Conservation (phyloP, 2,113 vertebrate genomes). For the Cyprinus carpio region DNA sequence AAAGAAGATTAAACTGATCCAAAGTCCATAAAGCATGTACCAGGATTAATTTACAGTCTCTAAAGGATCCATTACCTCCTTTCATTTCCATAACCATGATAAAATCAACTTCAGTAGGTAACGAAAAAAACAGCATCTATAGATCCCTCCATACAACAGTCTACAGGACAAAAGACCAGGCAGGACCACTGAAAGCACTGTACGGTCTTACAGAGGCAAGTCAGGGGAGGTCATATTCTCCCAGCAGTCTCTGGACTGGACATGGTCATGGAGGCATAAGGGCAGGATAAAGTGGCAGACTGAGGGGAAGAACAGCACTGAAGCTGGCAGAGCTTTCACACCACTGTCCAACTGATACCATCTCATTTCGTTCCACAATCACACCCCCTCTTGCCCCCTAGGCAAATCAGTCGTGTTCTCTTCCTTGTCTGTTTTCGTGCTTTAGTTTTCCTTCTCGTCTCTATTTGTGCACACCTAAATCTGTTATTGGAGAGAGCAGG, state of each 20-base stretch:
- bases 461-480: constrained; percentile 55
- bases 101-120: constrained; percentile 1
- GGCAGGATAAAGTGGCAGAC: not conserved
- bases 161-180: not conserved
- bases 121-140: not conserved
- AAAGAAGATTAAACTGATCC: constrained; percentile 11
- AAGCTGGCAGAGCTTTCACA: constrained; percentile 11
- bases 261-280: constrained; percentile 3
- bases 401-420: not conserved
- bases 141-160: constrained; percentile 23
- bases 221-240: not conserved
- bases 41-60: constrained; percentile 29
- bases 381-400: constrained; percentile 43
- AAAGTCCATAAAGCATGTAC: not conserved
- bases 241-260: constrained; percentile 24
- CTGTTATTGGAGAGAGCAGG: constrained; percentile 59
- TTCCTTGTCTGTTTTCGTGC: constrained; percentile 17
- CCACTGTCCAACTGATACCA: not conserved
- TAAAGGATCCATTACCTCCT: constrained; percentile 35
- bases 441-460: constrained; percentile 35
- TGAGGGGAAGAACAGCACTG: not conserved
- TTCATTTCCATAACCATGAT: constrained; percentile 21
- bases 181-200: not conserved
- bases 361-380: constrained; percentile 23
- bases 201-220: not conserved